Conservation (phyloP, 92 coral and sea anemone genomes). For the Heteractis magnifica region DNA sequence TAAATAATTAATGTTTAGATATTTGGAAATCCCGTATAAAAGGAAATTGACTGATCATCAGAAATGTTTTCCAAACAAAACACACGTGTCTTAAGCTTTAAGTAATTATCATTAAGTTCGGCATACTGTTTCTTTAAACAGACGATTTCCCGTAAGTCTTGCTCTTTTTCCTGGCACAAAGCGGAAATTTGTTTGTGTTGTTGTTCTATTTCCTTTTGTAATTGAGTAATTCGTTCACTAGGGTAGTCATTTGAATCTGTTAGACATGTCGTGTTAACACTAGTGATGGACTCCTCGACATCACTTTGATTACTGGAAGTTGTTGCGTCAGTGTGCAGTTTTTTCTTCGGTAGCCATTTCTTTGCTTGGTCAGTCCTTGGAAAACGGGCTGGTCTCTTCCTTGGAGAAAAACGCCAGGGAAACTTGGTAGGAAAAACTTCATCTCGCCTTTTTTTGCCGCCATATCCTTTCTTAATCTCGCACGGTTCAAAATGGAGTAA, state of each 20-base stretch:
- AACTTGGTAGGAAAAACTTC: conserved; percentile 29
- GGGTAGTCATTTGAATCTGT: neutral
- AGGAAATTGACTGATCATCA: neutral
- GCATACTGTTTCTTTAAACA: conserved; percentile 16
- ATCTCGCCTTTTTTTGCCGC: conserved; percentile 14
- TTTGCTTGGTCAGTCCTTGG: neutral
- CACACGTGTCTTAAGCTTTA: conserved; percentile 31
- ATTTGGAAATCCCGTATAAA: conserved; percentile 44
- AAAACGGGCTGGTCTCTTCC: conserved; percentile 11
- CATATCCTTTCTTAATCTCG: conserved; percentile 34
- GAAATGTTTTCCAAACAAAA: conserved; percentile 23
- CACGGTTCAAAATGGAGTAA: conserved; percentile 24
- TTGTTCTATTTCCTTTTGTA: conserved; percentile 9
- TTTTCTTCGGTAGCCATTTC: neutral
- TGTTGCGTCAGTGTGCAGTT: neutral
- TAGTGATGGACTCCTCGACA: neutral
- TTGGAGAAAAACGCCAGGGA: conserved; percentile 34
- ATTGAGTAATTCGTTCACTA: neutral
- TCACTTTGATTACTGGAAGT: neutral
- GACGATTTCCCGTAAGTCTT: conserved; percentile 18
- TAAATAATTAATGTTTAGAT: conserved; percentile 25
- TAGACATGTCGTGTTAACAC: too few species aligned
- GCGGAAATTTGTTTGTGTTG: conserved; percentile 29
- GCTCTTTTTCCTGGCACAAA: conserved; percentile 22
- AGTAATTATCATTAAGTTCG: conserved; percentile 23